These are phyloP conservation scores for Girardinus metallicus DNA, from an alignment of 2,797 vertebrate genomes.

Conservation along the genomic window DNA sequence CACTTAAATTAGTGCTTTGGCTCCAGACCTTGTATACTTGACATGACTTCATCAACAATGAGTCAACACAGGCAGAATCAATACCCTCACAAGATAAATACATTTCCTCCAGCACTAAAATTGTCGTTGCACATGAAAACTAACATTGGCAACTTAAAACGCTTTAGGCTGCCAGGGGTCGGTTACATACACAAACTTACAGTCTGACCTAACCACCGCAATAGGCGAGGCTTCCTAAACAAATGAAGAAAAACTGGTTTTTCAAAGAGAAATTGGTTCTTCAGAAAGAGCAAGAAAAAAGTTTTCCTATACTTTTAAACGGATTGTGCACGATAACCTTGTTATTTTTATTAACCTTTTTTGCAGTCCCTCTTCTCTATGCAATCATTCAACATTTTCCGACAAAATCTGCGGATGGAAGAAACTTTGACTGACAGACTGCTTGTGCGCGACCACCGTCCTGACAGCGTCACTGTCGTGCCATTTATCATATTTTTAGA, in stretches of 20 bases:
- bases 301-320: not conserved
- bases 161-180: not conserved
- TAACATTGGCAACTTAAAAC: not conserved
- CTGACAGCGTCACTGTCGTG: not conserved
- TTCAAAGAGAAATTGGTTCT: not conserved
- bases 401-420: not conserved
- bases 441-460: slow-evolving; percentile 9
- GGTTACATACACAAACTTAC: not conserved
- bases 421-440: slow-evolving; percentile 41
- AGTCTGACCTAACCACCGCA: not conserved
- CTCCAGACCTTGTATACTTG: slow-evolving; percentile 10
- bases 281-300: not conserved
- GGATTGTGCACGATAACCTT: not conserved
- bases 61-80: not conserved
- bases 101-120: not conserved
- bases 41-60: slow-evolving; percentile 17
- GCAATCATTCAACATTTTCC: no score
- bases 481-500: not conserved
- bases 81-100: not conserved
- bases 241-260: slow-evolving; percentile 15
- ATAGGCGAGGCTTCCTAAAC: not conserved
- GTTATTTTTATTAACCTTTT: not conserved
- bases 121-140: not conserved
- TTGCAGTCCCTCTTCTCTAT: not conserved
- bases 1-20: slow-evolving; percentile 20